phyloP scores from a whole-genome alignment of 2,113 vertebrate species.

The Amia ocellicauda region DNA sequence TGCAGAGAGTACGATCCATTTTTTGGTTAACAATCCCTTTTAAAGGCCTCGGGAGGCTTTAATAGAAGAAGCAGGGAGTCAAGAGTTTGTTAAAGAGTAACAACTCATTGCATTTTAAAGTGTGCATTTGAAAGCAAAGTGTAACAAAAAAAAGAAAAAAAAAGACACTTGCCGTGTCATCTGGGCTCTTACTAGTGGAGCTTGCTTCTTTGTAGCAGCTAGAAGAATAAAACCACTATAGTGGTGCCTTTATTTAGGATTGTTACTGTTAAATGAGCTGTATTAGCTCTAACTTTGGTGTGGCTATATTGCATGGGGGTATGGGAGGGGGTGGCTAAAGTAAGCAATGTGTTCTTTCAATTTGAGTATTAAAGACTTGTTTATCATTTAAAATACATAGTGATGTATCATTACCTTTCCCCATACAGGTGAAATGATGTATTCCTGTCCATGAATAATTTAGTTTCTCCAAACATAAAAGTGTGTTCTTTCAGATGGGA shows the following conservation, averaged over 20 bases:
- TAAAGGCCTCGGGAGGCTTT: slow-evolving; percentile 75
- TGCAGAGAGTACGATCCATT: slow-evolving; percentile 81
- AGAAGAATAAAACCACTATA: not conserved
- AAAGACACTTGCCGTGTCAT: not conserved
- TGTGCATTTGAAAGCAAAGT: slow-evolving; percentile 69
- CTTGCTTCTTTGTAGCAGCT: not conserved
- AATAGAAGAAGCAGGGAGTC: slow-evolving; percentile 77
- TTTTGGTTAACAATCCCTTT: slow-evolving; percentile 89
- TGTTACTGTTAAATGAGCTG: too few species aligned
- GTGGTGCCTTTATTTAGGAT: too few species aligned
- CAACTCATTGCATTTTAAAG: slow-evolving; percentile 73
- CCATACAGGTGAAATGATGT: slow-evolving; percentile 7
- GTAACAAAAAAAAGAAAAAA: not conserved
- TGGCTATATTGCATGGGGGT: not conserved
- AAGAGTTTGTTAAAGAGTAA: slow-evolving; percentile 79
- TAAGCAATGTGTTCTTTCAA: not conserved
- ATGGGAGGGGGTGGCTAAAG: not conserved
- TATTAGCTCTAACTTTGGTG: too few species aligned
- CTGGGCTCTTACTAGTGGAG: too few species aligned
- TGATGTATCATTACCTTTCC: slow-evolving; percentile 1
- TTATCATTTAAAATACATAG: slow-evolving; percentile 18
- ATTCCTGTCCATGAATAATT: not conserved
- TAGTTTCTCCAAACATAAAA: too few species aligned
- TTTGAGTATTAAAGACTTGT: not conserved
- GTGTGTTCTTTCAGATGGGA: too few species aligned